Base-by-base conservation (phyloP, 2,888 invertebrate species). In the Eustalomyia histrio region DNA sequence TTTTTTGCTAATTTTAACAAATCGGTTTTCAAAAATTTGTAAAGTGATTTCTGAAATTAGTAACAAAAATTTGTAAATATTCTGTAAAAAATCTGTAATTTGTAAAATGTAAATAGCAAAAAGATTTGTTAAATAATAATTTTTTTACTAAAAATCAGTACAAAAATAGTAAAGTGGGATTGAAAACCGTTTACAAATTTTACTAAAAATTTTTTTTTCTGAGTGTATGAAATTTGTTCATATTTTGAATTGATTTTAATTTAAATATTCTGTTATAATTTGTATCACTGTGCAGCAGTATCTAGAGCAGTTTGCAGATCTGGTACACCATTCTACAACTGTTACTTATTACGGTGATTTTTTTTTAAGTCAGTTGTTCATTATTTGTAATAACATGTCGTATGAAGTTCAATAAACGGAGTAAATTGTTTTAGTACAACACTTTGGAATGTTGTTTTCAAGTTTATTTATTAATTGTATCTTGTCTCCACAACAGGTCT, bases 361-460 rank as follows among this genome's bases (percentile, higher is more conserved):
- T 35, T 16, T 47, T 61, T 69, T 65, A 16, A 43, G 14, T 29
- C 39, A 39, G 39, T 61, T 21, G 50, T 60, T 63, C 9, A 6
- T 10, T 14, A 21, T 53, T 47, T 50, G 60, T 60, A 69, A 60
- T 72, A 55, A n/a, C 69, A 60, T 58, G 53, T 63, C 65, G 12
- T 60, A 64, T 60, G 64, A 76, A 79, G 82, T 82, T 82, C 82
- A 82, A 73, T 79, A 82, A 79, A 82, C 82, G 79, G 79, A 76
- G 75, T 76, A 79, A 65, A 75, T 71, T 72, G 63, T 60, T 69
- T n/a, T 58, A 53, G 29, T 79, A 64, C 63, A 65, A 79, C 60
- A 73, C 79, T 65, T 55, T 33, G 68, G 68, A 80, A 80, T 80
- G 72, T 47, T 43, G 76, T 63, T 72, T 72, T 72, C 76, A 72